Evolutionary conservation across 92 coral and sea anemone genomes (phyloP), one percentile per base, ranked within the genome.

Genomic region (Parazoanthus atlanticus): DNA sequence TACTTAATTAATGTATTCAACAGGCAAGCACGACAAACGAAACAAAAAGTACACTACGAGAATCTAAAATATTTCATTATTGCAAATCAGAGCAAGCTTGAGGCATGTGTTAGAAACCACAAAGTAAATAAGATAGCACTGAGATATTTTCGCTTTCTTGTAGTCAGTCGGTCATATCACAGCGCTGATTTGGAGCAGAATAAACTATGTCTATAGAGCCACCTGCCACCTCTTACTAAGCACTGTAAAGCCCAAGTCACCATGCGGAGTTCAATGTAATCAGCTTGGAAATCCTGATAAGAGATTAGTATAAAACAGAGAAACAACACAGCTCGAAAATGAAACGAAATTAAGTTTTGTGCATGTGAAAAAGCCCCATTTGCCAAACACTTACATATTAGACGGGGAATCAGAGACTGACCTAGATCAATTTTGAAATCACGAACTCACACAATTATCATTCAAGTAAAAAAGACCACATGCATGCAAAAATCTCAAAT

Each of bases 101-200:
- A 80, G 32, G 49, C 83, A 79, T 79, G 83, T 79, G 83, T 26
- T 79, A 8, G 66, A 79, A 80, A 80, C 72, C 71, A 31, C 84
- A 80, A 80, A 80, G 29, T 38, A 80, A 76, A 76, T 41, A 36
- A 2, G 28, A n/a, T 26, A 52, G 49, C 3, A 29, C 13, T 26
- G 61, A 47, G 17, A 30, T 30, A 29, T 31, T 80, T 80, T 80
- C 84, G 12, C 84, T 80, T 80, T 80, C 84, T 80, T 31, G 9
- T 25, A 61, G 72, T 30, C n/a, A 29, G 19, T 52, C 19, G 17
- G 29, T 46, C 66, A 15, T n/a, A 25, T 25, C 54, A 12, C 54
- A 40, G 34, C 34, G 29, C 7, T 11, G 26, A 74, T 33, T 32
- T 10, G 0, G 6, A 76, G 25, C 28, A 40, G n/a, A 40, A 21